Conservation (phyloP, 2,888 invertebrate species). For the Dusona sp. region DNA sequence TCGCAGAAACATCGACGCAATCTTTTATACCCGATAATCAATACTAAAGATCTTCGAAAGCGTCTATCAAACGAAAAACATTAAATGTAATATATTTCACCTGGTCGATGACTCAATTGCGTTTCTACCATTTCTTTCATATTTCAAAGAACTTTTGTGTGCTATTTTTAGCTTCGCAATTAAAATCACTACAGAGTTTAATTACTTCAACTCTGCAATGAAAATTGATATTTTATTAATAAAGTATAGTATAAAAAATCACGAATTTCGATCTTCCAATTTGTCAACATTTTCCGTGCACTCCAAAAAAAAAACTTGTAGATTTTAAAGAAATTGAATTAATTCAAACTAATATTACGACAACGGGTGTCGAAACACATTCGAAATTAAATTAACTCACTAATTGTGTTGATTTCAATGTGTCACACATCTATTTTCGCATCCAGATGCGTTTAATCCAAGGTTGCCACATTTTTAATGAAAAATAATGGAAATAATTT, state of each 20-base stretch:
- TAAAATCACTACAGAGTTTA: neutral
- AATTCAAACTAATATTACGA: too few species aligned
- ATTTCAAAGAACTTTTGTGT: neutral
- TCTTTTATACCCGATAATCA: constrained; percentile 31
- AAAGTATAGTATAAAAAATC: neutral
- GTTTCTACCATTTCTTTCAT: neutral
- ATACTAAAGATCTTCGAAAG: neutral
- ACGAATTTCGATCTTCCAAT: neutral
- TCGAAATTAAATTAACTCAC: too few species aligned
- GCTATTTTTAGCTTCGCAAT: neutral
- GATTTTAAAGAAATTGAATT: too few species aligned
- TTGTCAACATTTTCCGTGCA: neutral
- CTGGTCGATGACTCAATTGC: neutral
- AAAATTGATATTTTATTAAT: neutral
- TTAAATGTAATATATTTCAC: neutral
- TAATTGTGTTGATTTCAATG: too few species aligned
- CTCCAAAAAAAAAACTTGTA: too few species aligned
- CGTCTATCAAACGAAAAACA: neutral
- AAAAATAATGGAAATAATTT: too few species aligned
- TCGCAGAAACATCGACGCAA: neutral
- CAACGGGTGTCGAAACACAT: too few species aligned
- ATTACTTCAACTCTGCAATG: neutral
- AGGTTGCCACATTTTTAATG: too few species aligned
- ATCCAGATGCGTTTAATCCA: too few species aligned
- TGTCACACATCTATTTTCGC: too few species aligned